Evolutionary conservation across 2,113 vertebrate species (phyloP).

Genomic region (Phoenicopterus ruber): DNA sequence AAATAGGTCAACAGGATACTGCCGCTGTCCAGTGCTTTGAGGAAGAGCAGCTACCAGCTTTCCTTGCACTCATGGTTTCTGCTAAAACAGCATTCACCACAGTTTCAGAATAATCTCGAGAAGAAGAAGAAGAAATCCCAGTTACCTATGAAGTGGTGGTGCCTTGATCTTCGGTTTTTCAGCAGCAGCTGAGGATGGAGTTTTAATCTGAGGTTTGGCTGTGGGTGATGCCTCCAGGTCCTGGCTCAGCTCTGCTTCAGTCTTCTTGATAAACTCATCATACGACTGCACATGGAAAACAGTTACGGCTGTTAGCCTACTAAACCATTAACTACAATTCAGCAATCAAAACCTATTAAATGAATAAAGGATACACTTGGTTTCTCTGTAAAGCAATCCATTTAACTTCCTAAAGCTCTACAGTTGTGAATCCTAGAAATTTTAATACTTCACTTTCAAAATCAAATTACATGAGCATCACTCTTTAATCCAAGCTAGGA

Average conservation of each 20-base stretch:
- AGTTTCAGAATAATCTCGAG: background rate
- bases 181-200: slow-evolving; percentile 66
- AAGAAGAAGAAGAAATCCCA: background rate
- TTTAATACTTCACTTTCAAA: background rate
- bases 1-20: background rate
- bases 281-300: slow-evolving; percentile 79
- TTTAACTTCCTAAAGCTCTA: background rate
- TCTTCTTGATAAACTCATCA: slow-evolving; percentile 94
- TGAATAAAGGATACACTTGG: background rate
- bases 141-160: slow-evolving; percentile 79
- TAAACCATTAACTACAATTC: background rate
- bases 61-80: background rate
- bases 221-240: slow-evolving; percentile 77
- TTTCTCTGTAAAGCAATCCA: background rate
- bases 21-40: background rate
- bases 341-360: background rate
- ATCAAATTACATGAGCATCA: background rate
- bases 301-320: background rate
- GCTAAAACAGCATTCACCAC: background rate
- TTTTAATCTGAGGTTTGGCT: slow-evolving; percentile 82
- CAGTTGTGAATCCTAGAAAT: background rate
- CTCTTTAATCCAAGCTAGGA: background rate
- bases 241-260: slow-evolving; percentile 87
- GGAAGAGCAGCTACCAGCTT: background rate
- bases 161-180: slow-evolving; percentile 80